These are phyloP conservation scores for Brachionus manjavacas DNA, from an alignment of 1,140 invertebrate genomes.

Conservation along the genomic window DNA sequence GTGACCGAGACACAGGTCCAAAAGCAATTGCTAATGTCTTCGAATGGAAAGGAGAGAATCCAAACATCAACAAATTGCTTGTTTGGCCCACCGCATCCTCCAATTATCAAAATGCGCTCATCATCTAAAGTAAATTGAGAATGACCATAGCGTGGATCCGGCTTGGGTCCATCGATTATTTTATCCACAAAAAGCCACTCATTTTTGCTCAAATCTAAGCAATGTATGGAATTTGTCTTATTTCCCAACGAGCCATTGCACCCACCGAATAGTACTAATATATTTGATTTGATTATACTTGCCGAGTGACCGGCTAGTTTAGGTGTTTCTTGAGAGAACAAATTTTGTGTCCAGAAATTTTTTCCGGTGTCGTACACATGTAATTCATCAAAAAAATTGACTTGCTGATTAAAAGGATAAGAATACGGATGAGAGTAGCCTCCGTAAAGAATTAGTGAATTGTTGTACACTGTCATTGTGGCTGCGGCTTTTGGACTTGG, in stretches of 20 bases:
- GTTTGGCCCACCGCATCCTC: conserved; percentile 68
- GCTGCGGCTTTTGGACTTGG: conserved; percentile 92
- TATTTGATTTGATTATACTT: conserved; percentile 70
- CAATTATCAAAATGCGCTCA: conserved; percentile 58
- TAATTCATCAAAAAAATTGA: conserved; percentile 76
- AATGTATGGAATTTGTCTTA: conserved; percentile 45
- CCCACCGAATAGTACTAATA: conserved; percentile 82
- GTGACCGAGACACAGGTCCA: conserved; percentile 74
- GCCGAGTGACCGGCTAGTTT: conserved; percentile 83
- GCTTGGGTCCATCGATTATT: conserved; percentile 65
- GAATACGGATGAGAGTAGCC: conserved; percentile 89
- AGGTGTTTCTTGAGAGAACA: conserved; percentile 64
- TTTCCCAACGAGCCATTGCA: conserved; percentile 49
- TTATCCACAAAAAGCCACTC: conserved; percentile 61
- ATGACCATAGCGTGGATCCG: conserved; percentile 78
- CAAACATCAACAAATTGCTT: conserved; percentile 67
- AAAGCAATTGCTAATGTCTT: conserved; percentile 62
- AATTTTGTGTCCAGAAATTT: conserved; percentile 77
- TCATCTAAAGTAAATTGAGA: conserved; percentile 66
- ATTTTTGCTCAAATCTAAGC: conserved; percentile 35
- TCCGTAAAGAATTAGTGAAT: conserved; percentile 80
- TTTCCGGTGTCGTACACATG: conserved; percentile 77
- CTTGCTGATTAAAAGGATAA: conserved; percentile 75
- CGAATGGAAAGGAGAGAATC: conserved; percentile 63
- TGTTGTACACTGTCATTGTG: conserved; percentile 76